Evolutionary conservation across 2,888 invertebrate genomes (phyloP).

Genomic region (Resseliella maxima): DNA sequence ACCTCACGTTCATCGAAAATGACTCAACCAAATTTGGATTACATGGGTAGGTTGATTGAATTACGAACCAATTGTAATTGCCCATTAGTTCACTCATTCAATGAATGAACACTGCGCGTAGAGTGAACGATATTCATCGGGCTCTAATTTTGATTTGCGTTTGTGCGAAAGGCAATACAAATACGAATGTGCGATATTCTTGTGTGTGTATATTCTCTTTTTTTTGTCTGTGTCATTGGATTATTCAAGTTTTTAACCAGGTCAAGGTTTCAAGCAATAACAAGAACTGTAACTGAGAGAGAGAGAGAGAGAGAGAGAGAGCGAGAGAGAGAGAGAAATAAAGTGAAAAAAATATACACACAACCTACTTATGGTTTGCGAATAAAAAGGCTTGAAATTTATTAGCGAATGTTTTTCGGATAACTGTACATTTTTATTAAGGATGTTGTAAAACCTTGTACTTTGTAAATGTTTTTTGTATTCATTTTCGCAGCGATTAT

Average conservation of each 20-base stretch:
- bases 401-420: not conserved
- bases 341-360: not conserved
- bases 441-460: not conserved
- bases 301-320: not conserved
- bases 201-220: not conserved
- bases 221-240: constrained; percentile 5
- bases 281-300: not conserved
- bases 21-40: constrained; percentile 95
- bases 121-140: not conserved
- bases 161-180: not conserved
- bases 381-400: not conserved
- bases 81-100: not conserved
- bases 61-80: not conserved
- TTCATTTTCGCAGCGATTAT: not conserved
- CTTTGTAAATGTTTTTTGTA: not conserved
- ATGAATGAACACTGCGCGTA: not conserved
- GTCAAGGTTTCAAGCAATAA: not conserved
- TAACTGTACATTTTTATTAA: not conserved
- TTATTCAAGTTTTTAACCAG: constrained; percentile 10
- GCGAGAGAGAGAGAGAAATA: too few species aligned
- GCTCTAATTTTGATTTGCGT: not conserved
- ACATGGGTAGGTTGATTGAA: constrained; percentile 74
- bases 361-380: not conserved
- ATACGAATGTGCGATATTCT: not conserved
- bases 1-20: constrained; percentile 90